Conservation (phyloP, 2,797 vertebrate species). For the Coccyzus lansbergi region DNA sequence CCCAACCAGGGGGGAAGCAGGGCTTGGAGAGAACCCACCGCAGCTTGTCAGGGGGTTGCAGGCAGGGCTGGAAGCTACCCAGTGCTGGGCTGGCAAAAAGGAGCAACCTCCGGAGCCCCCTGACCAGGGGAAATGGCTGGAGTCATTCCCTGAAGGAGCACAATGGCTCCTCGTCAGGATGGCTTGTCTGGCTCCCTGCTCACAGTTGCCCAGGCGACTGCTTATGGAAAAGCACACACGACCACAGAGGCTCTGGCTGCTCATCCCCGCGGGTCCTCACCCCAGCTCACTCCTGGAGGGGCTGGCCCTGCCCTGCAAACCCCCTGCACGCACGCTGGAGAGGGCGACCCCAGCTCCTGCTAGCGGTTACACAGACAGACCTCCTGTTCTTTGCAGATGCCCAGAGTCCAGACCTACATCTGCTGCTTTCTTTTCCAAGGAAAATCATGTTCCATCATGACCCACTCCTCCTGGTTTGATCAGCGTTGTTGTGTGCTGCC, state of each 20-base stretch:
- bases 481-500: not conserved
- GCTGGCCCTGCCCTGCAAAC: not conserved
- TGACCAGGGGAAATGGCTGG: not conserved
- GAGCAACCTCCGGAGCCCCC: not conserved
- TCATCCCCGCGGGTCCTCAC: not conserved
- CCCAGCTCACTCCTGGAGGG: not conserved
- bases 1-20: fast-evolving
- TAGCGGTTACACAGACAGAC: fast-evolving
- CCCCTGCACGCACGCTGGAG: fast-evolving
- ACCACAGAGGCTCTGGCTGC: not conserved
- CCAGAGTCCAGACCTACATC: not conserved
- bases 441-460: fast-evolving
- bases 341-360: not conserved
- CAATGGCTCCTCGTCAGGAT: not conserved
- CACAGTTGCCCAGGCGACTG: conserved; percentile 59
- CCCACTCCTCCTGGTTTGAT: not conserved
- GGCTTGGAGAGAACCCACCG: not conserved
- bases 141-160: not conserved
- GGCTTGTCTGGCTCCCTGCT: not conserved
- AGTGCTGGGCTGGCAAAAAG: not conserved
- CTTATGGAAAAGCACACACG: not conserved
- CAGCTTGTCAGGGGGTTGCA: not conserved
- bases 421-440: not conserved
- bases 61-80: not conserved
- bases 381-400: not conserved